Conservation (phyloP, 1,140 invertebrate species). For the Macrosteles quadrilineatus region DNA sequence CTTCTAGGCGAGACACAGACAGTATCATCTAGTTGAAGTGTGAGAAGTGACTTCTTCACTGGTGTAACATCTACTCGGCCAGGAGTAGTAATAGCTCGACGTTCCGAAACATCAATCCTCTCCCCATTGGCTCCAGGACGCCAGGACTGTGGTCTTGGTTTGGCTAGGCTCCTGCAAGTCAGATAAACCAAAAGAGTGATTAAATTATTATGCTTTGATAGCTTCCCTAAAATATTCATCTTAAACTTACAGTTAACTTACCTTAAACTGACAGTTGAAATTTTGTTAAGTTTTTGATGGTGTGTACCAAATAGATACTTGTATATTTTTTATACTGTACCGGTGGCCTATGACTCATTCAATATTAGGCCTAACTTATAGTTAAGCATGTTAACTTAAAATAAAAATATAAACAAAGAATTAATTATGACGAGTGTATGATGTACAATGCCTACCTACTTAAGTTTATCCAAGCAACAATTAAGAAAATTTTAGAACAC, state of each 20-base stretch:
- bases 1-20: not conserved
- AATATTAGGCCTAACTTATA: no score
- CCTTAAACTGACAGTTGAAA: not conserved
- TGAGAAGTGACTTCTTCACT: constrained; percentile 27
- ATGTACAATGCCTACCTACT: no score
- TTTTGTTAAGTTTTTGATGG: not conserved
- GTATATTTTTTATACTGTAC: no score
- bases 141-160: constrained; percentile 38
- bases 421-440: not conserved
- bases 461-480: no score
- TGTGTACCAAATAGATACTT: no score
- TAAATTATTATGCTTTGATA: not conserved
- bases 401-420: not conserved
- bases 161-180: constrained; percentile 22
- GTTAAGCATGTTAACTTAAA: not conserved
- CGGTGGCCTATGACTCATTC: no score
- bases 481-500: no score
- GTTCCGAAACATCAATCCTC: constrained; percentile 7
- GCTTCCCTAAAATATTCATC: constrained; percentile 6
- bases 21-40: constrained; percentile 11
- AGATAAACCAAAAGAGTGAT: constrained; percentile 17
- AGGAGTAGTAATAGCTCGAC: constrained; percentile 40
- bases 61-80: constrained; percentile 32
- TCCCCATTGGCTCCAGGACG: constrained; percentile 3
- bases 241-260: not conserved